Evolutionary conservation across 2,888 invertebrate species (phyloP), one percentile per base, ranked within the genome.

Genomic region (Melangyna quadrimaculata): DNA sequence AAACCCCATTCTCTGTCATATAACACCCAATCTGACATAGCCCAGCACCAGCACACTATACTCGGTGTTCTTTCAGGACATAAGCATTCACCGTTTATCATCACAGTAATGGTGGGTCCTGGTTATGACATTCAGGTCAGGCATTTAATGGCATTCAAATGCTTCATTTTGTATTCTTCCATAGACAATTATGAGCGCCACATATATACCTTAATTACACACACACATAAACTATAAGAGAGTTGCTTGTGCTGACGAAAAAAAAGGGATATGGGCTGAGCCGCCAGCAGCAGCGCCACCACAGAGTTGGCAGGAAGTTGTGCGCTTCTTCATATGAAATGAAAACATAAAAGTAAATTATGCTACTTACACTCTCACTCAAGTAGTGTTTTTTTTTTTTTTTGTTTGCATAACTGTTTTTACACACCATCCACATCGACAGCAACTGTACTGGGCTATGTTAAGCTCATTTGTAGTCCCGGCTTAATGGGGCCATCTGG

Each of bases 281-380:
- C 24, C 24, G 51, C 27, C 14, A 51, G 40, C 22, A 51, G 40
- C 22, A 65, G 55, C 48, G 22, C 48, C 51, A 67, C 14, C 65
- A 77, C 17, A 32, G 29, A 32, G 27, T 10, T 51, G 72, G 61
- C 84, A 74, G 80, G 75, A 80, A 77, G 69, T 59, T 72, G 67
- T 61, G 80, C 84, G 84, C 84, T 84, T 84, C 84, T 84, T 84
- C 67, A 51, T 75, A 80, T 72, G 80, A 69, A 84, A 84, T 84
- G 84, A 84, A 84, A 84, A 77, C 84, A 84, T 84, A 84, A 84
- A 84, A 77, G 84, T 84, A 84, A 84, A 84, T 84, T 80, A 84
- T 80, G 80, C 84, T 80, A 80, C 80, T 84, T 80, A 80, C 75
- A 78, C 75, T 71, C 74, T 74, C 35, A 22, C 67, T 53, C 37